Base-by-base conservation (phyloP, 2,797 vertebrate genomes). In the Chloroceryle amazona region DNA sequence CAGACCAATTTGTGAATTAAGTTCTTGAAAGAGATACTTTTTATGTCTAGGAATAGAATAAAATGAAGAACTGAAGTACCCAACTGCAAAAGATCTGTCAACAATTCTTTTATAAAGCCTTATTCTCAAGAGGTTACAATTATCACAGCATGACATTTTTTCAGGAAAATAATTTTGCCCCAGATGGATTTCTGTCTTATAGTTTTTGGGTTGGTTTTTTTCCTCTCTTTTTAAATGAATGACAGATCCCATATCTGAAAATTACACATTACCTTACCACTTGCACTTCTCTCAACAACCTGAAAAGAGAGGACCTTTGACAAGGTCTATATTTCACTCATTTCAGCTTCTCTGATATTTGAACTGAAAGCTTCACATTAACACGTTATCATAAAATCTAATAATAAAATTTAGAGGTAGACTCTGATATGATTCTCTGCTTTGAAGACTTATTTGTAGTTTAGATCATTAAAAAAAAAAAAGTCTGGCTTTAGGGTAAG, bases 1-100 rank as follows among this genome's bases (percentile, higher is more conserved):
- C 98, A 98, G 98, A 98, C 96, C 98, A 98, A 99, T 98, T 99
- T 98, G 98, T 98, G 98, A 98, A 98, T 99, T 98, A 98, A 98
- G 90, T 93, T 96, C 76, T 91, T 97, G 96, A 95, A 97, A 97
- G 71, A 71, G 92, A 95, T 98, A 98, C 98, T 97, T 98, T 98
- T 98, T 96, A 97, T 89, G 98, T 98, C 97, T 98, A 98, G 98
- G 98, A 94, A 90, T 47, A 95, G 86, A 96, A 95, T 60, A 87
- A 93, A 96, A 96, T 29, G 54, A 93, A 89, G 73, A 90, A 79
- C 82, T 88, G 54, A 81, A 94, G 62, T 76, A 95, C 42, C 33
- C 78, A 81, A 67, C 93, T 80, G 83, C 89, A 97, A 74, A 61
- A 85, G 33, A 61, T 96, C 89, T 87, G 51, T 97, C 95, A 93